Evolutionary conservation across 2,888 invertebrate species (phyloP), one percentile per base, ranked within the genome.

Genomic region (Meloe dianella): DNA sequence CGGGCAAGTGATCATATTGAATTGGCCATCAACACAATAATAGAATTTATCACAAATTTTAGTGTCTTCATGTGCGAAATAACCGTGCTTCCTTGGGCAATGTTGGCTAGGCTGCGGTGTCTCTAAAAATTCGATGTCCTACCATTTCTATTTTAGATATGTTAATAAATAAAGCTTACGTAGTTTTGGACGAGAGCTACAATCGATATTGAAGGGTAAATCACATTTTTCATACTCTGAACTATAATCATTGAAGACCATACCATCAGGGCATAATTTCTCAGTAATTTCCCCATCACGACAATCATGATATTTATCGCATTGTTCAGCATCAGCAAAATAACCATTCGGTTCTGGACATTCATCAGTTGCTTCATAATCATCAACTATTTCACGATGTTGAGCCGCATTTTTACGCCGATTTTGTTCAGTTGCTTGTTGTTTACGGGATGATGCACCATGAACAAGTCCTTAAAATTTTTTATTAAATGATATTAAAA

Each of bases 1-100:
- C 0, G 96, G 95, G 71, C 96, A 96, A 0, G 91, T 93, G 80
- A 96, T 94, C 90, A 92, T 92, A 84, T 95, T 95, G 86, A 91
- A 95, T 84, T 92, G 89, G 5, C 95, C 95, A 80, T 94, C 94
- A 30, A 94, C 94, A 79, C 95, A 95, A 82, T 91, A 95, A 83
- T 93, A 95, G 85, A 95, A 95, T 79, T 91, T 92, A 81, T 93
- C 93, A 80, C 96, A 96, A 74, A 91, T 89, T 51, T 89, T 88
- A 0, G 86, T 82, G 68, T 94, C 91, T 78, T 92, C 91, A 82
- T 95, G 95, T 0, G 91, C 90, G 84, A 95, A 96, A 85, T 95
- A 95, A 8, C 96, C 96, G 81, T 96, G 91, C 81, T 90, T 90
- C 61, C 95, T 89, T 0, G 90, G 91, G 79, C 96, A 96, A 81